A percentile compares a stretch with the other conserved stretches of the same genome.
Evolutionary conservation across 1,140 invertebrate genomes (phyloP).

Genomic region (Potamilus streckersoni): DNA sequence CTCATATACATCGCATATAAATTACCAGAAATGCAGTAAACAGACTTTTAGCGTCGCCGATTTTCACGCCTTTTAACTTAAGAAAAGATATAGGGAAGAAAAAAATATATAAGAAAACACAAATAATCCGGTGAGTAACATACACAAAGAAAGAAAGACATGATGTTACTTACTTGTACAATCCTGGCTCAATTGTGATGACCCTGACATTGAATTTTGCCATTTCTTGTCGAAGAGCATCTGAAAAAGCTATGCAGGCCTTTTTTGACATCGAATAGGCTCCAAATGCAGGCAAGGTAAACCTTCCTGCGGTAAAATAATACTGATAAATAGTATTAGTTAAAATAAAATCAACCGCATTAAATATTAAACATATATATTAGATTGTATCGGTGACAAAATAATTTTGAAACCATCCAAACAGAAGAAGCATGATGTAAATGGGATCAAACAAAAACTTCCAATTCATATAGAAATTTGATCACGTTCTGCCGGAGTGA

Average conservation of each 20-base stretch:
- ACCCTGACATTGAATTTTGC: conserved; percentile 66
- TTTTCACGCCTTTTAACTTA: no score
- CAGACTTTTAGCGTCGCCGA: no score
- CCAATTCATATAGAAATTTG: neutral
- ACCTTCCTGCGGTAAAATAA: conserved; percentile 73
- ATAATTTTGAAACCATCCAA: neutral
- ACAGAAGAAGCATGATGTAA: neutral
- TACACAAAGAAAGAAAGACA: no score
- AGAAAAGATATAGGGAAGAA: no score
- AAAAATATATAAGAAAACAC: no score
- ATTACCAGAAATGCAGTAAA: no score
- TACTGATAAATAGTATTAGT: neutral
- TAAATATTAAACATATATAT: neutral
- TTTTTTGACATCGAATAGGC: conserved; percentile 89
- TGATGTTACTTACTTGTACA: conserved; percentile 58
- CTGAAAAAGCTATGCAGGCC: conserved; percentile 73
- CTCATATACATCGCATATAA: no score
- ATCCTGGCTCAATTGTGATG: conserved; percentile 65
- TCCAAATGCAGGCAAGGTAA: conserved; percentile 80
- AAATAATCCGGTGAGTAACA: no score
- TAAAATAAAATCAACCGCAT: neutral
- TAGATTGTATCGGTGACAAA: neutral
- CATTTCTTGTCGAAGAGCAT: conserved; percentile 66
- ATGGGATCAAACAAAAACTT: neutral
- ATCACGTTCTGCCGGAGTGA: neutral